These are phyloP conservation scores for Thymallus thymallus DNA, from an alignment of 2,113 vertebrate genomes.

Conservation along the genomic window DNA sequence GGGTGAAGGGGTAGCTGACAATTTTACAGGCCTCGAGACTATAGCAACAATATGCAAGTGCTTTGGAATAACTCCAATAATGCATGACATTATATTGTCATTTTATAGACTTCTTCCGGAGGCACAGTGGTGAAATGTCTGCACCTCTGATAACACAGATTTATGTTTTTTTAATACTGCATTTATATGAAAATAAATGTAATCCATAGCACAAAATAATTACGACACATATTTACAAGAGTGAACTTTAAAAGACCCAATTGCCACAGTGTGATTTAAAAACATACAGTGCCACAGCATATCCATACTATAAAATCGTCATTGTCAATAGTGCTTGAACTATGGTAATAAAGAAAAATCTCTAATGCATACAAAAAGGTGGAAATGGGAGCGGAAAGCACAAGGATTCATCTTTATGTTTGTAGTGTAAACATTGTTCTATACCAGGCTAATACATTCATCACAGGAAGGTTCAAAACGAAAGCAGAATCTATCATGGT, in stretches of 20 bases:
- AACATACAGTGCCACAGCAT: background rate
- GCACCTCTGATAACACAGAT: background rate
- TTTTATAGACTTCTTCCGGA: background rate
- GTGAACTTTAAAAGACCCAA: background rate
- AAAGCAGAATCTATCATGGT: background rate
- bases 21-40: background rate
- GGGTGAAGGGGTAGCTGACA: slow-evolving; percentile 4
- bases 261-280: background rate
- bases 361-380: background rate
- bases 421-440: background rate
- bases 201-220: background rate
- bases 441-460: background rate
- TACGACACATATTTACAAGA: background rate
- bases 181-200: background rate
- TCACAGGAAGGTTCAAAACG: background rate
- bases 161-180: background rate
- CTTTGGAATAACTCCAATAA: too few species aligned
- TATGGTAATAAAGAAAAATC: background rate
- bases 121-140: background rate
- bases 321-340: background rate
- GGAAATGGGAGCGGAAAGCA: background rate
- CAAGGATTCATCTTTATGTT: background rate
- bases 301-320: background rate
- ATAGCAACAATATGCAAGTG: background rate
- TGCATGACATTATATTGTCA: background rate